A percentile compares a stretch with the other conserved stretches of the same genome.
These are phyloP conservation scores for Chaunax sp. DNA, from an alignment of 2,797 vertebrate genomes.

Conservation along the genomic window DNA sequence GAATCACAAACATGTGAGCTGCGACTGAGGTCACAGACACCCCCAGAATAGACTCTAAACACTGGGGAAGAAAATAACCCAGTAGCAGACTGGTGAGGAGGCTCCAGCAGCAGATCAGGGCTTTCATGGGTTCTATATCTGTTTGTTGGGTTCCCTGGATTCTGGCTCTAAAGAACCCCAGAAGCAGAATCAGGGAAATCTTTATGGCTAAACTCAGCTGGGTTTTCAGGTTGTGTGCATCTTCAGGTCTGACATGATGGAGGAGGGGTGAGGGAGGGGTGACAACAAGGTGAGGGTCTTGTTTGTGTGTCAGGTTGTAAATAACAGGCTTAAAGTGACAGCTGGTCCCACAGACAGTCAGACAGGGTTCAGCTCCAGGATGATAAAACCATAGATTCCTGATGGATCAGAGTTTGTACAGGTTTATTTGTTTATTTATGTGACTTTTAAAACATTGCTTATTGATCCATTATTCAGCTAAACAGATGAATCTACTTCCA, in stretches of 20 bases:
- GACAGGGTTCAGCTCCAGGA: too few relatives aligned
- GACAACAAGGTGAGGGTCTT: constrained; percentile 65
- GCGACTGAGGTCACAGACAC: constrained; percentile 72
- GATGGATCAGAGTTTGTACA: too few relatives aligned
- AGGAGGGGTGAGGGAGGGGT: constrained; percentile 51
- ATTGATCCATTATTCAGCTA: too few relatives aligned
- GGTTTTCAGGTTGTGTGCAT: constrained; percentile 33
- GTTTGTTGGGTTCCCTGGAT: neutral
- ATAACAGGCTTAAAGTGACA: constrained; percentile 67
- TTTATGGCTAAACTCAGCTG: too few relatives aligned
- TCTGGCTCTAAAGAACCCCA: too few relatives aligned
- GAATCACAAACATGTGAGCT: constrained; percentile 46
- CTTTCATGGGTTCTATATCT: too few relatives aligned
- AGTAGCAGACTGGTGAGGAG: constrained; percentile 41
- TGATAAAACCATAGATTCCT: too few relatives aligned
- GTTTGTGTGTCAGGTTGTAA: constrained; percentile 69
- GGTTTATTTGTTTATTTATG: too few relatives aligned
- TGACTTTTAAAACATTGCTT: too few relatives aligned
- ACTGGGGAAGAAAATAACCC: constrained; percentile 74
- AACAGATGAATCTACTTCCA: too few relatives aligned
- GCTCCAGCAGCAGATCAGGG: too few relatives aligned
- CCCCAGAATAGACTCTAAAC: constrained; percentile 80
- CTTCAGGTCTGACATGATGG: constrained; percentile 26
- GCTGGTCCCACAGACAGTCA: constrained; percentile 31
- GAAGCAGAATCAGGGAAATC: too few relatives aligned